Base-by-base conservation (phyloP, 2,888 invertebrate species). In the Cenopis cana region DNA sequence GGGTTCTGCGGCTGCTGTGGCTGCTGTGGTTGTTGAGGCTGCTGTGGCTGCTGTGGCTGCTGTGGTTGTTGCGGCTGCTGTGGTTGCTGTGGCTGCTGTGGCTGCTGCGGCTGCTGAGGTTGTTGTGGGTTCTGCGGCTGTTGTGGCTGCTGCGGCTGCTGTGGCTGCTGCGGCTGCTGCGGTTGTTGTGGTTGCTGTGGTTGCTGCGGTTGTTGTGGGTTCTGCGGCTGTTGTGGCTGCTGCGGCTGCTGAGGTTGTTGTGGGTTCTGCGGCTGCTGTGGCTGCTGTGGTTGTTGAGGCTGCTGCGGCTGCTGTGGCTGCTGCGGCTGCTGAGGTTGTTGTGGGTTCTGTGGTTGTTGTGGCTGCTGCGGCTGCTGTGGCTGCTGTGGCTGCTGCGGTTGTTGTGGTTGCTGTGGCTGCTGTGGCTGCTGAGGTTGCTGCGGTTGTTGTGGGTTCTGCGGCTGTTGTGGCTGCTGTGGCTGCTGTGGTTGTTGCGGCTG, bases 1-100 rank as follows among this genome's bases (percentile, higher is more conserved):
- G 55, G 55, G 29, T 55, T 29, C n/a, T 55, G 55, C 4, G 55
- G 55, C 9, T 55, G 55, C 14, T 55, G 55, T 9, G 55, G 55
- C 5, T 55, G 55, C 6, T 55, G 55, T 56, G 56, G 56, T 2
- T 36, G n/a, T 4, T 24, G 29, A 9, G 55, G 55, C 10, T 55
- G 55, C 5, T 17, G 24, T 17, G 56, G 56, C 11, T 56, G 56
- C 36, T 24, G 29, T 17, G 56, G 36, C 11, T 56, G 33, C 2
- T 12, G 12, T 56, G 56, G 56, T 10, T 36, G 33, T 2, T 12
- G 12, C 17, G 33, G 33, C 1, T 29, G n/a, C 17, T 9, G 17
- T 36, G 56, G 36, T 9, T 56, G 33, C 3, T 17, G 17, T 36
- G 56, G 56, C 0, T 33, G 1, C 12, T 17, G 12, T 10, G 56